phyloP scores from a whole-genome alignment of 2,888 invertebrate genomes.

The Bhutanitis thaidina region DNA sequence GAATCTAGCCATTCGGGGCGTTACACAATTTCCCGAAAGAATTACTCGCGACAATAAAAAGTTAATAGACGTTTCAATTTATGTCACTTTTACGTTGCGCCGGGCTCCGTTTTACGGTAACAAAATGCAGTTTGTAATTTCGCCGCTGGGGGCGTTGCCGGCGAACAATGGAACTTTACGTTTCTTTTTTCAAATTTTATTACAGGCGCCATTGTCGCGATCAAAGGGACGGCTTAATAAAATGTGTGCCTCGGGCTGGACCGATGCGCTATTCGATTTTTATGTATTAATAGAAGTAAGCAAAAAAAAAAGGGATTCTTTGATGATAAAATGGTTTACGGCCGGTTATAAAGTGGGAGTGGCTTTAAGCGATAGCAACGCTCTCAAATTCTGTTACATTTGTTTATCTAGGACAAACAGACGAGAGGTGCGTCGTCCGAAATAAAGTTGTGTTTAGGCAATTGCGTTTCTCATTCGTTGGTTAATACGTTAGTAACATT shows the following conservation, averaged over 20 bases:
- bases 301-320: constrained; percentile 22
- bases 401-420: not conserved
- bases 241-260: constrained; percentile 32
- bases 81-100: constrained; percentile 38
- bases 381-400: not conserved
- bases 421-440: no score
- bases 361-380: constrained; percentile 17
- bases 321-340: constrained; percentile 21
- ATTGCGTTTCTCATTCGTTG: no score
- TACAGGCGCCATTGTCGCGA: constrained; percentile 38
- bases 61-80: constrained; percentile 49
- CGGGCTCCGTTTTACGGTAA: constrained; percentile 34
- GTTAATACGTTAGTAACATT: no score
- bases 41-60: constrained; percentile 43
- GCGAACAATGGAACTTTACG: constrained; percentile 52
- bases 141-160: constrained; percentile 34
- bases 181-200: constrained; percentile 45
- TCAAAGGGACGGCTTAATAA: constrained; percentile 43
- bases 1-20: constrained; percentile 13
- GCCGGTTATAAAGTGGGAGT: constrained; percentile 30
- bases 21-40: constrained; percentile 31
- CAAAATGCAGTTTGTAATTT: constrained; percentile 42
- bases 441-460: no score
- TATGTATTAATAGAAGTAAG: constrained; percentile 30
- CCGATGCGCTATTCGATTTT: constrained; percentile 29